Base-by-base conservation (phyloP, 2,888 invertebrate species). In the Phanerotoma sp. region DNA sequence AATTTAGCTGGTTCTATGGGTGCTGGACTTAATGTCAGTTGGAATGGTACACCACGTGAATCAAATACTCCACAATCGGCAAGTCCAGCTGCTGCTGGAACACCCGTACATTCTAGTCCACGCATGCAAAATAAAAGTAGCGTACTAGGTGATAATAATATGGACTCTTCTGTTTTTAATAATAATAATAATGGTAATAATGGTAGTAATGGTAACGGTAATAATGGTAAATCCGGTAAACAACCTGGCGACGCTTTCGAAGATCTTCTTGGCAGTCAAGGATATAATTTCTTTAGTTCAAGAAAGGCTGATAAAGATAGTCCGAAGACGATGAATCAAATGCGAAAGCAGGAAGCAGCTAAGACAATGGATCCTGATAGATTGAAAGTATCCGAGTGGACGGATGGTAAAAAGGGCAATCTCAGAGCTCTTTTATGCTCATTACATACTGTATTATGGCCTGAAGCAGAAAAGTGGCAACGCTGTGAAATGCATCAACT, bases 401-500 rank as follows among this genome's bases (percentile, higher is more conserved):
- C 88, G 54, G 92, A 96, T 72, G 98, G 98, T 7, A 99, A 98
- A 79, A 95, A 95, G 72, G 88, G 90, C 52, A 99, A 99, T 77
- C 93, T 99, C 63, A 85, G 99, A 54, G 97, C 98, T 0, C 79
- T 99, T 20, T 79, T 99, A 21, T 96, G 97, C 72, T 94, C 97
- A 0, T 83, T 99, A 73, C 94, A 97, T 75, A 89, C 89, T 1
- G 90, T 98, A 44, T 80, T 96, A 51, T 98, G 97, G 97, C 69
- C 74, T 1, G 88, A 86, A 42, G 96, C 91, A 46, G 91, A 90
- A 22, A 89, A 93, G 67, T 99, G 98, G 98, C 84, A 86, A 60
- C 89, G 91, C 66, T 89, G 91, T 69, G 93, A 95, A 72, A 98
- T 99, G 96, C 88, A 94, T 70, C 93, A 96, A 65, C 82, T 99